Conservation (phyloP, 2,113 vertebrate genomes). For the Myotis yumanensis region DNA sequence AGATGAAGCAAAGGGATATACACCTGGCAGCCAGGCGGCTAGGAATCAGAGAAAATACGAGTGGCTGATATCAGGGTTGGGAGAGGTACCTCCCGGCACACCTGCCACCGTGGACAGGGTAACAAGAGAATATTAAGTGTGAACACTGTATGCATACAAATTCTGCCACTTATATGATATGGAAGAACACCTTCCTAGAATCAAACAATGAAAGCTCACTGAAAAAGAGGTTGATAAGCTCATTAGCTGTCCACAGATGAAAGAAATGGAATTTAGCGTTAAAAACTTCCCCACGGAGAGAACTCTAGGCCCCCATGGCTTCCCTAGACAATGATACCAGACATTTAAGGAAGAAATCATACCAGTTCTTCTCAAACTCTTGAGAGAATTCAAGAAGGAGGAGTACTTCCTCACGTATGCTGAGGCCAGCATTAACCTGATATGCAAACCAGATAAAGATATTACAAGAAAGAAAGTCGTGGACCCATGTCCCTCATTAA, state of each 20-base stretch:
- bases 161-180: neutral
- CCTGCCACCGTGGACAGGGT: neutral
- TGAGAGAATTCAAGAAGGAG: neutral
- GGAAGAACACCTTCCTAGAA: neutral
- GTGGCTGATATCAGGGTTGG: neutral
- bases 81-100: rapidly evolving
- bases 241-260: neutral
- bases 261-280: neutral
- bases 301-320: neutral
- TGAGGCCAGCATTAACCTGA: neutral
- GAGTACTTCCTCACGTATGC: neutral
- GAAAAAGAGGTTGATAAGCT: neutral
- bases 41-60: neutral
- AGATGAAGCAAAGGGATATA: neutral
- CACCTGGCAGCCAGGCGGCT: neutral
- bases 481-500: neutral
- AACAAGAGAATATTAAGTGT: neutral
- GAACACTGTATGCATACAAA: neutral
- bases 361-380: neutral
- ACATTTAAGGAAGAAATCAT: neutral
- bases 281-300: neutral
- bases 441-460: neutral
- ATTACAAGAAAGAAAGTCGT: neutral
- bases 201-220: neutral
- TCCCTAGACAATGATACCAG: neutral